phyloP scores from a whole-genome alignment of 2,888 invertebrate genomes.

The Aphelenchoides bicaudatus region DNA sequence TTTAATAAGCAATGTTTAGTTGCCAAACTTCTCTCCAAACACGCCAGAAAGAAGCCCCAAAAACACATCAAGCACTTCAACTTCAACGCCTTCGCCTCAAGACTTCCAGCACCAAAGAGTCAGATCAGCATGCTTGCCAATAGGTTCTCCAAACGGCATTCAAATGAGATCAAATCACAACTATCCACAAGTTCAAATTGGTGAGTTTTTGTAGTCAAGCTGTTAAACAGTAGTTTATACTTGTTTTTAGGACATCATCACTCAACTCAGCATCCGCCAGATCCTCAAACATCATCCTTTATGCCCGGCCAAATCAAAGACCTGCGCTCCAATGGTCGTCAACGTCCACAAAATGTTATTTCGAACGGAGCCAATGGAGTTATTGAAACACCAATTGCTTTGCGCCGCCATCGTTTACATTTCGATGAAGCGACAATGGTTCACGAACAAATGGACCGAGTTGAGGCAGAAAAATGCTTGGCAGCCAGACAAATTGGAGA shows the following conservation, averaged over 20 bases:
- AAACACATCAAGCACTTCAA: not conserved
- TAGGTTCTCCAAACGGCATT: no score
- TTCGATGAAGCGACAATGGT: conserved; percentile 26
- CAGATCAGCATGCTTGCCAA: not conserved
- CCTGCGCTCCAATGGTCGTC: no score
- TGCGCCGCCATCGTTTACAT: conserved; percentile 17
- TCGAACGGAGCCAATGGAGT: no score
- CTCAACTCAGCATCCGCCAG: not conserved
- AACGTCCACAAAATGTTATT: no score
- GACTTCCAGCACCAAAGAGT: conserved; percentile 1
- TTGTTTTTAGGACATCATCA: not conserved
- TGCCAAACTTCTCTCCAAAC: no score
- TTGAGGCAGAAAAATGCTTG: conserved; percentile 52
- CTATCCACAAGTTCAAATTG: conserved; percentile 1
- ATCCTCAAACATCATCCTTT: not conserved
- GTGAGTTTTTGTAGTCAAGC: no score
- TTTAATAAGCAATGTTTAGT: no score
- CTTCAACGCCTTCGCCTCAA: not conserved
- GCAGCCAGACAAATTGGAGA: conserved; percentile 42
- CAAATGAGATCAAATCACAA: conserved; percentile 9
- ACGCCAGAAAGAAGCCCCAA: no score
- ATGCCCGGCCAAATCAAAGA: no score
- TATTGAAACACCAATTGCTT: conserved; percentile 14
- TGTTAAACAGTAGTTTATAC: not conserved
- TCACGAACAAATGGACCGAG: conserved; percentile 49